Base-by-base conservation (phyloP, 2,797 vertebrate genomes). In the Staurois parvus region DNA sequence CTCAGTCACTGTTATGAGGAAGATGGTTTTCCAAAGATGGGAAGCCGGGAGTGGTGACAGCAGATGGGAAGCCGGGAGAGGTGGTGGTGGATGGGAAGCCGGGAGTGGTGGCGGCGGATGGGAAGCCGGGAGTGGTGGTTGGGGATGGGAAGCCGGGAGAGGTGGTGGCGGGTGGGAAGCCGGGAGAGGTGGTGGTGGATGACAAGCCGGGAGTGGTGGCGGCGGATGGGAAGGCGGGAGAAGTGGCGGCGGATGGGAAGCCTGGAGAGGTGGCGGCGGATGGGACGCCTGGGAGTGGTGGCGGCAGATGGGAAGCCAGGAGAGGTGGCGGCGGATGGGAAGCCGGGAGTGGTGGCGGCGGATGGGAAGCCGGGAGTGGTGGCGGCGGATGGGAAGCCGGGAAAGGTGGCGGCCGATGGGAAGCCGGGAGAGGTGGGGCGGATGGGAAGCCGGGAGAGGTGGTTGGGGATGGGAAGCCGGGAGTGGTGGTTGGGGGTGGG, bases 311-410 rank as follows among this genome's bases (percentile, higher is more conserved):
- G n/a, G n/a, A n/a, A n/a, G n/a, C n/a, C n/a, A n/a, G 21, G 62
- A 85, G 59, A 67, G 24, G 70, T 74, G 59, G 56, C 26, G 56
- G 29, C 8, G 83, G 79, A 85, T 79, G 42, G 76, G 79, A 74
- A 85, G 64, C 28, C 64, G 64, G 11, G 64, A 1, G 26, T 13
- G 64, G 28, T 11, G n/a, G 64, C 64, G 26, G n/a, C n/a, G n/a
- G n/a, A n/a, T n/a, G n/a, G n/a, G n/a, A n/a, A n/a, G n/a, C n/a
- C n/a, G 37, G 21, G 62, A 85, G 59, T 52, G 24, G 70, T 74
- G 59, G 56, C 26, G 56, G 29, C 8, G 83, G 79, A 85, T 79
- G 42, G 76, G 79, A 74, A 85, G 64, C 28, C 64, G 64, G 11
- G 64, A 1, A 12, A 29, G 64, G 28, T 11, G n/a, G 64, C 64